Evolutionary conservation across 2,113 vertebrate species (phyloP).

Genomic region (Passer domesticus): DNA sequence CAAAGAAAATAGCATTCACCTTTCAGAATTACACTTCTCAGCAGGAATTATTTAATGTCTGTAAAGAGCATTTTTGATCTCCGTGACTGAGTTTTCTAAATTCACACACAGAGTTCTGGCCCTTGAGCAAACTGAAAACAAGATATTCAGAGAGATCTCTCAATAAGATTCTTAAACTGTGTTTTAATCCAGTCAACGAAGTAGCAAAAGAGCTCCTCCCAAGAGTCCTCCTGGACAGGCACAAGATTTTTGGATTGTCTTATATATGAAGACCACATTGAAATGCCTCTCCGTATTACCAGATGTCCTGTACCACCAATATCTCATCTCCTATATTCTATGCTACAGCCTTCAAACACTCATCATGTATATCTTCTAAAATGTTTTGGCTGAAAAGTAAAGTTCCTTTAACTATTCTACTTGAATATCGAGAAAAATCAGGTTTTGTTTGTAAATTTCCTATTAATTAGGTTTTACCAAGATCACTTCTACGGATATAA

Average conservation of each 20-base stretch:
- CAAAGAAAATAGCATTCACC: background rate
- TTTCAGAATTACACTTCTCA: background rate
- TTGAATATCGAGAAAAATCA: background rate
- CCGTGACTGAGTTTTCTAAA: background rate
- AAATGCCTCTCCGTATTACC: background rate
- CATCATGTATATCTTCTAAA: background rate
- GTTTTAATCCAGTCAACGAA: background rate
- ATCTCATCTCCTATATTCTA: background rate
- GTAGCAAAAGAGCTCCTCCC: background rate
- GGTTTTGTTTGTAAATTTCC: background rate
- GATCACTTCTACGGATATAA: background rate
- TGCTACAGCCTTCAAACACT: background rate
- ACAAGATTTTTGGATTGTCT: accelerated
- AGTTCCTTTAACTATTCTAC: background rate
- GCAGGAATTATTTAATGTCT: background rate
- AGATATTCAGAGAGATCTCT: background rate
- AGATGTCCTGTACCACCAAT: background rate
- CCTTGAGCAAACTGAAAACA: background rate
- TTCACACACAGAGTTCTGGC: background rate
- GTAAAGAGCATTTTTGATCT: background rate
- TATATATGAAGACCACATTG: background rate
- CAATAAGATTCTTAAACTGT: background rate
- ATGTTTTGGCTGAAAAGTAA: background rate
- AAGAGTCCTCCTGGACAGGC: background rate
- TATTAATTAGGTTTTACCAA: background rate